A percentile compares a stretch with the other conserved stretches of the same genome.
Conservation (phyloP, 2,888 invertebrate species). For the Cheilosia vulpina region DNA sequence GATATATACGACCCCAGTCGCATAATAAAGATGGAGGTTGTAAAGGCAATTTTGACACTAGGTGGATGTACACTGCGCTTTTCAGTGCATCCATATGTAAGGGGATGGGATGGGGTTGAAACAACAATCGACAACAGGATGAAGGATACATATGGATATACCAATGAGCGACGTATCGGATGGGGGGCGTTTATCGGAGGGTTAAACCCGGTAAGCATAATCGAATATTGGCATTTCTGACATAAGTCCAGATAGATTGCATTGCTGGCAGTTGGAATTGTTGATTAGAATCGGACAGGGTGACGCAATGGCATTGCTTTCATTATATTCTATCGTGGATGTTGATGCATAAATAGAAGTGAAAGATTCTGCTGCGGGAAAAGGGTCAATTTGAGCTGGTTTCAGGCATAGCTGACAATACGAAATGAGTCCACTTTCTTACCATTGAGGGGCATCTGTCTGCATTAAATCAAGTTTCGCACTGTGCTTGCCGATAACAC, state of each 20-base stretch:
- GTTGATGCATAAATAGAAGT: neutral
- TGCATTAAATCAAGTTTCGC: too few relatives aligned
- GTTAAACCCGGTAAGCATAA: slow-evolving; percentile 68
- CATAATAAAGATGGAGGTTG: slow-evolving; percentile 73
- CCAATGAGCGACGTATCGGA: slow-evolving; percentile 36
- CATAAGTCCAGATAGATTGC: slow-evolving; percentile 72
- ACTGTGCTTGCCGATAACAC: too few relatives aligned
- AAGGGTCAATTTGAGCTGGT: too few relatives aligned
- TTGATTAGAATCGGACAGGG: slow-evolving; percentile 68
- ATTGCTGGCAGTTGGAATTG: slow-evolving; percentile 62
- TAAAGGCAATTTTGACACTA: slow-evolving; percentile 72
- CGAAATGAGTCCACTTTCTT: too few relatives aligned
- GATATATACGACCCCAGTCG: slow-evolving; percentile 58
- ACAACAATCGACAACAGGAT: slow-evolving; percentile 33
- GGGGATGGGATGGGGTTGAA: slow-evolving; percentile 11
- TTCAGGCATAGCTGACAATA: too few relatives aligned
- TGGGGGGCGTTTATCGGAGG: slow-evolving; percentile 54
- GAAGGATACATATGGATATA: slow-evolving; percentile 16
- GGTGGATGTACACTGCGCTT: slow-evolving; percentile 48
- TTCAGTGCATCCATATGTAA: slow-evolving; percentile 29
- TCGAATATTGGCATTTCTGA: slow-evolving; percentile 75
- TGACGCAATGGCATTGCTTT: slow-evolving; percentile 30
- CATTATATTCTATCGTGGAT: neutral
- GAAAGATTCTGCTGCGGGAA: too few relatives aligned
- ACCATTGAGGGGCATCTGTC: too few relatives aligned